These are phyloP conservation scores for Cyprinodon brontotheroides DNA, from an alignment of 2,113 vertebrate genomes.

Conservation along the genomic window DNA sequence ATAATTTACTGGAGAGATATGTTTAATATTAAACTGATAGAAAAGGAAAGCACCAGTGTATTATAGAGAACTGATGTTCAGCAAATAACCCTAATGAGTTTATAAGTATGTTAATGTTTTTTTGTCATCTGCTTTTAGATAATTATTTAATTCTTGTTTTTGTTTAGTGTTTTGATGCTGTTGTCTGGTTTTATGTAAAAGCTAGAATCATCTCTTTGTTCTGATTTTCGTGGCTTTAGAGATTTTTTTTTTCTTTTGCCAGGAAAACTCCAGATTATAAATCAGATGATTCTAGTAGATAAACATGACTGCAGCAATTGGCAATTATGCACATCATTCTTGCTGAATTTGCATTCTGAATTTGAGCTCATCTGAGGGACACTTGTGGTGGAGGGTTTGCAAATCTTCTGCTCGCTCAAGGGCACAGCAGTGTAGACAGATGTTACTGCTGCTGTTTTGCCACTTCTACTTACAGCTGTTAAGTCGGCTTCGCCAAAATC, in stretches of 20 bases:
- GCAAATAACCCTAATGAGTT: too few species aligned
- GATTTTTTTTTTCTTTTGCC: neutral
- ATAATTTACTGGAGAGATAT: too few species aligned
- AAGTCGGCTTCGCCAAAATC: conserved; percentile 38
- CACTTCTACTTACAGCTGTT: conserved; percentile 57
- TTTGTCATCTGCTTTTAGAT: too few species aligned
- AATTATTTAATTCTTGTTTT: too few species aligned
- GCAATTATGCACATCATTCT: conserved; percentile 1
- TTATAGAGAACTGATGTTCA: too few species aligned
- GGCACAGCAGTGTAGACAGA: conserved; percentile 63
- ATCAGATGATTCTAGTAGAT: neutral
- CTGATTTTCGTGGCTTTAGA: neutral
- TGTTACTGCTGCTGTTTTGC: conserved; percentile 43
- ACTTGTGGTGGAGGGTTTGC: conserved; percentile 44
- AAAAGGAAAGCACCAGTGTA: too few species aligned
- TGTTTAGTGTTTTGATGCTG: neutral
- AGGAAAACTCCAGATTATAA: neutral
- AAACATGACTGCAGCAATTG: neutral
- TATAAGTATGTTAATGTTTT: too few species aligned
- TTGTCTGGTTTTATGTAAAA: neutral
- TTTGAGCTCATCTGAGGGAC: conserved; percentile 31
- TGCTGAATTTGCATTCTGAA: conserved; percentile 5
- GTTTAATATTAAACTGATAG: too few species aligned
- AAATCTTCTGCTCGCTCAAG: conserved; percentile 45
- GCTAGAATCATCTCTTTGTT: neutral